Evolutionary conservation across 2,797 vertebrate genomes (phyloP).

Genomic region (Cyclura pinguis): DNA sequence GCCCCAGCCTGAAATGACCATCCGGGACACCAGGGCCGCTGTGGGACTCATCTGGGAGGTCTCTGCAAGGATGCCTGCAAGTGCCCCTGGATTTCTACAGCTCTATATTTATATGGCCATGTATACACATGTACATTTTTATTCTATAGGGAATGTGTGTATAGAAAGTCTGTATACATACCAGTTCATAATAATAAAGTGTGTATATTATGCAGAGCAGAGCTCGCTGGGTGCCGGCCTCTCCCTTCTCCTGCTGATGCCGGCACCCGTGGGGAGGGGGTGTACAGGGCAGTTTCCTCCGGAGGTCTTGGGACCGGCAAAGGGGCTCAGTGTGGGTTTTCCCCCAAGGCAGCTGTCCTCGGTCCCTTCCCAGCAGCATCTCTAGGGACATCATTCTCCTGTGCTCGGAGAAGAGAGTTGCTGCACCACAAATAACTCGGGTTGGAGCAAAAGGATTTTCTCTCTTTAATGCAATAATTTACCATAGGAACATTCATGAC

Average conservation of each 20-base stretch:
- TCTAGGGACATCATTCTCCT: too few species aligned
- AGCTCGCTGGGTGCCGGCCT: fast-evolving
- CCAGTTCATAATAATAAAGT: slow-evolving; percentile 79
- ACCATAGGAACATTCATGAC: slow-evolving; percentile 75
- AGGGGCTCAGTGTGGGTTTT: not conserved
- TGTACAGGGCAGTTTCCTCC: too few species aligned
- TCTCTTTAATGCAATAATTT: slow-evolving; percentile 77
- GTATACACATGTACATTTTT: slow-evolving; percentile 87
- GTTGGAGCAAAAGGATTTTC: fast-evolving
- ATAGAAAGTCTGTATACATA: slow-evolving; percentile 83
- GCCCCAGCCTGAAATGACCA: slow-evolving; percentile 82
- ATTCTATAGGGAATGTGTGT: slow-evolving; percentile 83
- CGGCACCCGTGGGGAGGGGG: not conserved
- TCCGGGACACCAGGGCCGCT: fast-evolving
- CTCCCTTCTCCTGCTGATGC: not conserved
- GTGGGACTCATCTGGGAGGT: slow-evolving; percentile 3
- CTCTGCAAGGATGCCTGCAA: slow-evolving; percentile 58
- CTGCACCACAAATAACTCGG: not conserved
- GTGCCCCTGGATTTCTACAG: slow-evolving; percentile 79
- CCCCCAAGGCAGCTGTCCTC: too few species aligned
- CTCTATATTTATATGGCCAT: slow-evolving; percentile 83
- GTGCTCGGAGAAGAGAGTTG: too few species aligned
- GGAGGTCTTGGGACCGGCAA: not conserved
- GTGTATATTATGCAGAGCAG: slow-evolving; percentile 83
- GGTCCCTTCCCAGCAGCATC: too few species aligned